Evolutionary conservation across 2,797 vertebrate species (phyloP), one percentile per base, ranked within the genome.

Genomic region (Rhincodon typus): DNA sequence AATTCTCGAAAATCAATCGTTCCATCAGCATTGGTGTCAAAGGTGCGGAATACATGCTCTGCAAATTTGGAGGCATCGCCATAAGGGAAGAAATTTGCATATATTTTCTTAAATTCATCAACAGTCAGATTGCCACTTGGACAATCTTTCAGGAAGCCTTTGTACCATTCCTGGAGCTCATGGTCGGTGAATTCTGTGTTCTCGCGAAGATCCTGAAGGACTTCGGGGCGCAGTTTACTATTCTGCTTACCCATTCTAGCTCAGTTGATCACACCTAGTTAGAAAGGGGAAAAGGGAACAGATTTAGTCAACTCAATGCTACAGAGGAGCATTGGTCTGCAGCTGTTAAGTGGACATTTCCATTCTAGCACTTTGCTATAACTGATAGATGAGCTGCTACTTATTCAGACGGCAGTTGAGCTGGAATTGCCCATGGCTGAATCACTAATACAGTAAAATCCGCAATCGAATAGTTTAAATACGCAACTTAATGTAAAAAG

Each of bases 71-170:
- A 98, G 96, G 98, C 98, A 0, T 98, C 98, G 0, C 98, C 98
- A 0, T 98, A 98, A 1, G 98, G 98, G 96, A 98, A 98, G 97
- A 98, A 98, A 96, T 98, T 98, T 97, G 98, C 98, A 0, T 98
- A 98, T 97, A 98, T 98, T 96, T 98, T 98, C 97, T 98, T 98
- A 97, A 98, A 98, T 96, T 98, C 98, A 4, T 98, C 98, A 96
- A 98, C 97, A 3, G 98, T 97, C 96, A 98, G 98, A 97, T 98
- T 98, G 69, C 98, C 98, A 0, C 97, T 98, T 96, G 98, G 98
- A 96, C 98, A 98, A 96, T 98, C 98, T 97, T 98, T 98, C 95
- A 98, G 97, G 97, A 98, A 98, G 10, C 98, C 98, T 38, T 98
- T 98, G 97, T 98, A 98, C 98, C 98, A 98, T 62, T 98, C 98